Base-by-base conservation (phyloP, 1,140 invertebrate species). In the Octopus sinensis region DNA sequence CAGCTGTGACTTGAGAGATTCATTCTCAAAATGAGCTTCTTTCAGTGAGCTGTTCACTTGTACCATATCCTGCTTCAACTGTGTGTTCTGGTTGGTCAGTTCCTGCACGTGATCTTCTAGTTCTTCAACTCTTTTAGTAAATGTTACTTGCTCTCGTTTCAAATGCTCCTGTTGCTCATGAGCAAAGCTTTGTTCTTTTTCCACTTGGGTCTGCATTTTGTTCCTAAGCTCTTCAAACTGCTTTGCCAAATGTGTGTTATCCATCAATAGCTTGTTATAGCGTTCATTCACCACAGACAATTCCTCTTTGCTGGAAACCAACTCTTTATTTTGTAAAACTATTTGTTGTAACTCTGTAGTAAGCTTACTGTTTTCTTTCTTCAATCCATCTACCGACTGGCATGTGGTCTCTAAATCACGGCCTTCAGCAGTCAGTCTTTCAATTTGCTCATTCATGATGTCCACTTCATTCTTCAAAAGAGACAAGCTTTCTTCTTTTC, bases 221-320 rank as follows among this genome's bases (percentile, higher is more conserved):
- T 80, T 78, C 81, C 89, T 86, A 54, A 90, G 85, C 62, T 88
- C 87, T 82, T 90, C 88, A 53, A 90, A 87, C 81, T 89, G 87
- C 54, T 86, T 86, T 4, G 85, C 87, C 83, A 90, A 84, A 12
- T 79, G 82, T 51, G 84, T 87, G 68, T 90, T 90, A 71, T 89
- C 88, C 68, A 82, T 84, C 10, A 90, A 83, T 6, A 89, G 82
- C 68, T 86, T 85, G 75, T 84, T 86, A 80, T 90, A 86, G 54
- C 89, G 86, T 52, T 86, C 86, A 82, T 84, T 88, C 52, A 89
- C 68, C 5, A 73, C 68, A 13, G 17, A 13, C 80, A 87, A 82
- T 53, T 84, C 73, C 12, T 82, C 80, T 10, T 81, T 78, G 76
- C 84, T 83, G 10, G 83, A 84, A 75, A 75, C 82, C 51, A 81